These are phyloP conservation scores for Drosophila rufa DNA, from an alignment of 1,140 invertebrate genomes.

Conservation along the genomic window DNA sequence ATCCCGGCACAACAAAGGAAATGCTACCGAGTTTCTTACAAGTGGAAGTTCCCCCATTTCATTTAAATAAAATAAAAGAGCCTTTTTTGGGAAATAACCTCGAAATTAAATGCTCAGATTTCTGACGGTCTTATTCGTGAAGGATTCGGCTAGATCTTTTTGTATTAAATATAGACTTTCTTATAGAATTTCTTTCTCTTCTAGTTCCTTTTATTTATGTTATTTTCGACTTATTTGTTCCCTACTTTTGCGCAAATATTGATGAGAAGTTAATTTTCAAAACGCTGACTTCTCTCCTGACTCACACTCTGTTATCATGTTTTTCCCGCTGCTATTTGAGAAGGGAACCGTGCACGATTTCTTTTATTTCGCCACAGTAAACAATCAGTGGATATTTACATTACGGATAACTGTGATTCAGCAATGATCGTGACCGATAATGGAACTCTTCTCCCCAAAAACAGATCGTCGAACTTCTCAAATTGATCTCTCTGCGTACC, in stretches of 20 bases:
- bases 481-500: conserved; percentile 19
- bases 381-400: conserved; percentile 33
- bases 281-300: conserved; percentile 20
- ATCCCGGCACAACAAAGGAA: conserved; percentile 27
- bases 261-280: conserved; percentile 7
- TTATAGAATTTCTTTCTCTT: too few relatives aligned
- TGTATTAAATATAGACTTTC: too few relatives aligned
- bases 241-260: neutral
- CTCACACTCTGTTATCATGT: conserved; percentile 15
- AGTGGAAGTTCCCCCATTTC: neutral
- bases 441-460: neutral
- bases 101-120: neutral
- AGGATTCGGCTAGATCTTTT: neutral
- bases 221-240: neutral
- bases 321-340: conserved; percentile 28
- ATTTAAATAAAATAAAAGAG: neutral
- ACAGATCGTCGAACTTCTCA: conserved; percentile 21
- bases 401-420: conserved; percentile 48
- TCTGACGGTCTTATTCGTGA: neutral
- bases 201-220: too few relatives aligned
- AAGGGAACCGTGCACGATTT: conserved; percentile 29
- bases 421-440: conserved; percentile 32
- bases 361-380: conserved; percentile 34
- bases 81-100: neutral
- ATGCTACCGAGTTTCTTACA: conserved; percentile 3